Evolutionary conservation across 2,888 invertebrate genomes (phyloP).

Genomic region (Quadriops clusia): DNA sequence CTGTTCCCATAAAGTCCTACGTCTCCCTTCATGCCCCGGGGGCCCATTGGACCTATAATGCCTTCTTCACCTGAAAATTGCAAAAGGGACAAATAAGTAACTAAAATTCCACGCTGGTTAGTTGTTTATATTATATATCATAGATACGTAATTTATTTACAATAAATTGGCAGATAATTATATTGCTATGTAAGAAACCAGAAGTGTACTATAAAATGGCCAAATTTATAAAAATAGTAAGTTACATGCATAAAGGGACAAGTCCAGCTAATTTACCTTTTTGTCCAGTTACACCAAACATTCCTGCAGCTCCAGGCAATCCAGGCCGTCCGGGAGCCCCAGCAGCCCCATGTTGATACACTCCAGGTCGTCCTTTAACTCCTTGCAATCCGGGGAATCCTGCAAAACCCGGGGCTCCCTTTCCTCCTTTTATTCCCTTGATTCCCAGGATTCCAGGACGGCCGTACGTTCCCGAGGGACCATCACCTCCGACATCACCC

Average conservation of each 20-base stretch:
- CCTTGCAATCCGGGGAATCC: slow-evolving; percentile 22
- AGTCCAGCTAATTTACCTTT: too few relatives aligned
- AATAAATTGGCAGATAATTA: too few relatives aligned
- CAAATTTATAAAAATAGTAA: too few relatives aligned
- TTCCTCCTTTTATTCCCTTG: slow-evolving; percentile 29
- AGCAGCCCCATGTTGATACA: slow-evolving; percentile 26
- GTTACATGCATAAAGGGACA: too few relatives aligned
- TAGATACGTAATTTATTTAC: too few relatives aligned
- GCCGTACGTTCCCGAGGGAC: slow-evolving; percentile 32
- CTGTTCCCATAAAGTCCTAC: slow-evolving; percentile 22
- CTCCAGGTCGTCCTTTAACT: slow-evolving; percentile 29
- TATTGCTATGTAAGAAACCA: too few relatives aligned
- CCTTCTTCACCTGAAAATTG: slow-evolving; percentile 26
- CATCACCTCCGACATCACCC: slow-evolving; percentile 35
- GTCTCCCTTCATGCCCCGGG: slow-evolving; percentile 28
- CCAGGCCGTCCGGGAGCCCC: slow-evolving; percentile 34
- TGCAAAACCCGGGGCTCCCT: slow-evolving; percentile 31
- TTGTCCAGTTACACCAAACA: slow-evolving; percentile 31
- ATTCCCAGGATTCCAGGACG: slow-evolving; percentile 27
- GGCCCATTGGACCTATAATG: slow-evolving; percentile 25
- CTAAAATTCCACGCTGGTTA: too few relatives aligned
- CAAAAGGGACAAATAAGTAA: too few relatives aligned
- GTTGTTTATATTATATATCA: too few relatives aligned
- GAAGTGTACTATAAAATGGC: too few relatives aligned
- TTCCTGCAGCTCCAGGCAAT: slow-evolving; percentile 25